Evolutionary conservation across 2,113 vertebrate genomes (phyloP).

Genomic region (Sisor rabdophorus): DNA sequence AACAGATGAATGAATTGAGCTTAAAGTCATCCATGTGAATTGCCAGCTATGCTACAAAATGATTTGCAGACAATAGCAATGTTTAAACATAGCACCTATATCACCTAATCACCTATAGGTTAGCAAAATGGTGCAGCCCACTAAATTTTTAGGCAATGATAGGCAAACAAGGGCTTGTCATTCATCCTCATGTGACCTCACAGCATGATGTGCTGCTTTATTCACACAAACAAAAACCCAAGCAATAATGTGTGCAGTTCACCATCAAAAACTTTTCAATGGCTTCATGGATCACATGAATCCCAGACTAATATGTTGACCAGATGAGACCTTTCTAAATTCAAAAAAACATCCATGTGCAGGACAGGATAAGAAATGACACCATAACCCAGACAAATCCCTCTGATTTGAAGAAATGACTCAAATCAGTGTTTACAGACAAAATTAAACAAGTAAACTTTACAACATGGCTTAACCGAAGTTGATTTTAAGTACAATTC

Average conservation of each 20-base stretch:
- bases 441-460: background rate
- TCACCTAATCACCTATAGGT: background rate
- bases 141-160: background rate
- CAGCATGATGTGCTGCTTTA: conserved; percentile 10
- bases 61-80: no score
- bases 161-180: background rate
- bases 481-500: background rate
- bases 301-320: conserved; percentile 10
- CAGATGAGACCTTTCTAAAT: conserved; percentile 18
- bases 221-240: conserved; percentile 20
- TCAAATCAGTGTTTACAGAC: background rate
- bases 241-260: background rate
- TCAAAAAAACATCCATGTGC: background rate
- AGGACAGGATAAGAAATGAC: conserved; percentile 15
- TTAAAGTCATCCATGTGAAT: no score
- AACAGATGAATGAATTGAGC: no score
- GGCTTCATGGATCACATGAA: conserved; percentile 7
- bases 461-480: background rate
- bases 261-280: conserved; percentile 26
- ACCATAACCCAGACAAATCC: background rate
- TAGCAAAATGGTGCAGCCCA: background rate
- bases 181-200: conserved; percentile 7
- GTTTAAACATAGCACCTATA: background rate
- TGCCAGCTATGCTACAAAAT: no score
- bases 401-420: conserved; percentile 4